Conservation (phyloP, 1,140 invertebrate genomes). For the Coptotermes formosanus region DNA sequence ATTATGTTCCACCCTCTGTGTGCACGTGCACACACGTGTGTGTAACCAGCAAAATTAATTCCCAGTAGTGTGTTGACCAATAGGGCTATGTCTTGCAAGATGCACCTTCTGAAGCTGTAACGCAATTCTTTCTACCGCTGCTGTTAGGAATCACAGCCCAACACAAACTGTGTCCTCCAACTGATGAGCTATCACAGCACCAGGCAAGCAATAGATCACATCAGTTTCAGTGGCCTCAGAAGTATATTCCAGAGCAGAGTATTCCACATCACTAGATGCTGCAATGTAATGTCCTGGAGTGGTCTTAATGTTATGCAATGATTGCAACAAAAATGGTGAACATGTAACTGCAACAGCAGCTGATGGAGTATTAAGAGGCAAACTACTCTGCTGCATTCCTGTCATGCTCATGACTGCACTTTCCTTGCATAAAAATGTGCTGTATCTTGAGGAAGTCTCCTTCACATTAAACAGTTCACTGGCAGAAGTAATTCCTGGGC, state of each 20-base stretch:
- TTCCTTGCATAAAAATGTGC: not conserved
- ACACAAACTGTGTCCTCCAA: constrained; percentile 5
- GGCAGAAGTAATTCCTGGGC: too few relatives aligned
- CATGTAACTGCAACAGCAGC: not conserved
- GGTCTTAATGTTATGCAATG: not conserved
- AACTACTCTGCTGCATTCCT: not conserved
- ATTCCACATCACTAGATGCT: not conserved
- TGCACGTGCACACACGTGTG: too few relatives aligned
- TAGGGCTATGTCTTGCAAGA: not conserved
- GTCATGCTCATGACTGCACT: not conserved
- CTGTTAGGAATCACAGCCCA: not conserved
- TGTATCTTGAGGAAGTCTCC: too few relatives aligned
- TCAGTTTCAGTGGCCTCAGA: not conserved
- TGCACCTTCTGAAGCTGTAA: not conserved
- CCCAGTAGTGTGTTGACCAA: not conserved
- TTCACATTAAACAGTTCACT: too few relatives aligned
- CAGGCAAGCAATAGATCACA: not conserved
- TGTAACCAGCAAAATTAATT: too few relatives aligned
- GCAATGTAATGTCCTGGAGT: not conserved
- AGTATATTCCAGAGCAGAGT: not conserved
- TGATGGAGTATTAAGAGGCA: not conserved
- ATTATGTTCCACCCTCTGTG: too few relatives aligned
- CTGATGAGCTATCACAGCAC: not conserved
- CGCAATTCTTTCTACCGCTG: not conserved
- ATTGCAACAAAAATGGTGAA: not conserved